Evolutionary conservation across 92 coral and sea anemone species (phyloP).

Genomic region (Galaxea fascicularis): DNA sequence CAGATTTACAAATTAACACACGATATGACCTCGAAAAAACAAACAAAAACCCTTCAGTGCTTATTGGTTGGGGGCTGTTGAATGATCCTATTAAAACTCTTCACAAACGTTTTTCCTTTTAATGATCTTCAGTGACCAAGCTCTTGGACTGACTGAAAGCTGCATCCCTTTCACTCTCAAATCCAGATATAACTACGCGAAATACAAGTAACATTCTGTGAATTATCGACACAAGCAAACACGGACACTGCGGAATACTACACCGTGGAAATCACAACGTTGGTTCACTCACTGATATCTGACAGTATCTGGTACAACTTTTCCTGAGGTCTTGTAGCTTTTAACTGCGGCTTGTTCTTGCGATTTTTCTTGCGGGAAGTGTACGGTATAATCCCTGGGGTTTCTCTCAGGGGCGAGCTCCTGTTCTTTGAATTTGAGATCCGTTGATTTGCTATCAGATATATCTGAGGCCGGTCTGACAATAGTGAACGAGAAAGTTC

Average conservation of each 20-base stretch:
- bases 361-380: conserved; percentile 89
- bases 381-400: conserved; percentile 94
- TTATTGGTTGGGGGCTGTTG: neutral
- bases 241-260: too few species aligned
- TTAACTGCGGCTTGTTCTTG: conserved; percentile 54
- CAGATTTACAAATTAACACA: neutral
- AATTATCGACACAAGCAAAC: too few species aligned
- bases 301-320: conserved; percentile 90
- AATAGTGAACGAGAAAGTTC: neutral
- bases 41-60: too few species aligned
- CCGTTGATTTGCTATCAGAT: conserved; percentile 69
- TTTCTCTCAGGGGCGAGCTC: conserved; percentile 81
- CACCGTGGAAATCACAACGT: neutral
- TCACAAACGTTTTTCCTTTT: too few species aligned
- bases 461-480: conserved; percentile 50
- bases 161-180: too few species aligned
- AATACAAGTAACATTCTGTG: too few species aligned
- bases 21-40: neutral
- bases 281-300: conserved; percentile 90
- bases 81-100: too few species aligned
- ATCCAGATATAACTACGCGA: too few species aligned
- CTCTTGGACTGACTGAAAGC: too few species aligned
- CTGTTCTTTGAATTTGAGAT: conserved; percentile 84
- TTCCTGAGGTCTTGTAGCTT: conserved; percentile 88
- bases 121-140: too few species aligned